Percentiles rank a stretch among this genome's conserved stretches.
These are phyloP conservation scores for Cyaniris semiargus DNA, from an alignment of 2,888 invertebrate genomes.

Conservation along the genomic window DNA sequence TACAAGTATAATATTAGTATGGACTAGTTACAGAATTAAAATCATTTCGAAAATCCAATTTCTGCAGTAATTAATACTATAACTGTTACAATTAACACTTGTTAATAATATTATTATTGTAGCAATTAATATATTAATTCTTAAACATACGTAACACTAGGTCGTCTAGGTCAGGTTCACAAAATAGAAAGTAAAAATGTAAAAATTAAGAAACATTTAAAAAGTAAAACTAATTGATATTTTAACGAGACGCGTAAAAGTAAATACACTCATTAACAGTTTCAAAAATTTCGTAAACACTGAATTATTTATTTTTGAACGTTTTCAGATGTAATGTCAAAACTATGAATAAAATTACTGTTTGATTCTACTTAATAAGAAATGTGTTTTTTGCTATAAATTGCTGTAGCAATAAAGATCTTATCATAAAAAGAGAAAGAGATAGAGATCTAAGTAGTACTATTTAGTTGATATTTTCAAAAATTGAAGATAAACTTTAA, in stretches of 20 bases:
- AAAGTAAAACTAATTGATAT: conserved; percentile 5
- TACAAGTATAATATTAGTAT: no score
- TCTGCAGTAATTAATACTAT: not conserved
- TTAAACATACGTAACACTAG: not conserved
- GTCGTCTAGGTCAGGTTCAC: not conserved
- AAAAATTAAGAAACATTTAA: not conserved
- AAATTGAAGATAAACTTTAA: no score
- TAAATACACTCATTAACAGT: not conserved
- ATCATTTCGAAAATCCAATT: no score
- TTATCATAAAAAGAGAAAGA: no score
- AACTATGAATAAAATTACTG: not conserved
- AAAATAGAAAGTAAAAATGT: not conserved
- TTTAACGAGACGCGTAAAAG: not conserved
- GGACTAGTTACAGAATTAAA: no score
- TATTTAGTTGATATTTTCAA: no score
- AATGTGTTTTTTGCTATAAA: no score
- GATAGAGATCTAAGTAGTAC: no score
- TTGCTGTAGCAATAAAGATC: no score
- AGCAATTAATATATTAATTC: not conserved
- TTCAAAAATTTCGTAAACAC: not conserved
- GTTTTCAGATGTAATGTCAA: not conserved
- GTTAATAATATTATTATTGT: not conserved
- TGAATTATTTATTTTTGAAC: not conserved
- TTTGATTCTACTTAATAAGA: no score
- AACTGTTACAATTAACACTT: not conserved